phyloP scores from a whole-genome alignment of 2,797 vertebrate species.

The Cossypha polioptera region DNA sequence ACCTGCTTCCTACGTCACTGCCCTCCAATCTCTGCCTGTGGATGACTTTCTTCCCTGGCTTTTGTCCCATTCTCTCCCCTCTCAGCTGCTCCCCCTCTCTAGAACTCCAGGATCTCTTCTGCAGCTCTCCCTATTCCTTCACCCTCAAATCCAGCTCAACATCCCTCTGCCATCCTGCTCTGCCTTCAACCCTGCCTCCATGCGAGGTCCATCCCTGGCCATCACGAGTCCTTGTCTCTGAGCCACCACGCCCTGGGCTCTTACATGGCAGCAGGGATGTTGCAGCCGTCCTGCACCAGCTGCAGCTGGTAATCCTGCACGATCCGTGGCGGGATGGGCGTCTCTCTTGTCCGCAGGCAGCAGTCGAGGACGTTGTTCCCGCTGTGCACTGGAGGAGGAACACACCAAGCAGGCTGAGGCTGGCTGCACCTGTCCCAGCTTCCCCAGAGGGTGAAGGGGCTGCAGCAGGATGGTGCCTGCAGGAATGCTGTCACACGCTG shows the following conservation, averaged over 20 bases:
- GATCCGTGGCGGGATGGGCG: not conserved
- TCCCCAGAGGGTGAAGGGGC: fast-evolving
- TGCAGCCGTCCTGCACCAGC: conserved; percentile 64
- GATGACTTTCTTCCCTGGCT: not conserved
- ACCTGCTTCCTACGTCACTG: not conserved
- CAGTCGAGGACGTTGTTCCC: conserved; percentile 68
- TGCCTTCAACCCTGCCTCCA: not conserved
- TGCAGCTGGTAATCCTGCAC: conserved; percentile 65
- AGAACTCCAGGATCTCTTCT: not conserved
- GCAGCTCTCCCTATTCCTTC: not conserved
- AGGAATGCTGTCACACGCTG: fast-evolving
- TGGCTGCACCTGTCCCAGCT: not conserved
- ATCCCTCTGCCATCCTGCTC: not conserved
- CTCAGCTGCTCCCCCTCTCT: not conserved
- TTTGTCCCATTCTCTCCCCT: not conserved
- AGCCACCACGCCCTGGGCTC: not conserved
- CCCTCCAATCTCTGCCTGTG: not conserved
- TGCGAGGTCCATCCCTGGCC: fast-evolving
- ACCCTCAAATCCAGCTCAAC: not conserved
- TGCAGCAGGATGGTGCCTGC: fast-evolving
- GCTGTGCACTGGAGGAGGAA: not conserved
- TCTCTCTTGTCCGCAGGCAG: conserved; percentile 53
- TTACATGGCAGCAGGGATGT: conserved; percentile 66
- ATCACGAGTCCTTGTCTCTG: not conserved
- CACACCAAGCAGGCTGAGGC: not conserved